Conservation (phyloP, 2,888 invertebrate species). For the Catocala nupta region DNA sequence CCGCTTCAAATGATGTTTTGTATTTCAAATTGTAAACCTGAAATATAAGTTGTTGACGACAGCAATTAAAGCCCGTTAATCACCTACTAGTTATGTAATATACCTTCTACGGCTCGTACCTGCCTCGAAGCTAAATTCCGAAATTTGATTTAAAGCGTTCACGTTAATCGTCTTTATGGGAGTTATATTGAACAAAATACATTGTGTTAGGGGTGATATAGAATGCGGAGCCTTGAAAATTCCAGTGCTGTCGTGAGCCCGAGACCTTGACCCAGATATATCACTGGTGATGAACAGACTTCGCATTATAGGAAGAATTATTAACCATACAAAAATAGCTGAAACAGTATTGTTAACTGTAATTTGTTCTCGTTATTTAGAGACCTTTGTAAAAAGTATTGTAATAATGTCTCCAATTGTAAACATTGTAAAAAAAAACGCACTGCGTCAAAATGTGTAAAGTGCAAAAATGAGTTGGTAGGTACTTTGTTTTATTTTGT, state of each 20-base stretch:
- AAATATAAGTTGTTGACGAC: neutral
- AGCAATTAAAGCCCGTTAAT: constrained; percentile 29
- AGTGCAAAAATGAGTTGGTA: neutral
- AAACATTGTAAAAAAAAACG: neutral
- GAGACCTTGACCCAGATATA: constrained; percentile 59
- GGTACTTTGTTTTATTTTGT: constrained; percentile 30
- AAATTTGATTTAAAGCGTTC: constrained; percentile 16
- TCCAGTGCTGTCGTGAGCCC: constrained; percentile 40
- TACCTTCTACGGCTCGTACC: neutral
- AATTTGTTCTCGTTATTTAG: too few species aligned
- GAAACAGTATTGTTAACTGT: too few species aligned
- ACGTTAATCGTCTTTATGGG: constrained; percentile 11
- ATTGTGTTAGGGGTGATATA: constrained; percentile 43
- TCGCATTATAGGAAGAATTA: constrained; percentile 10
- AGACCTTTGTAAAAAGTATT: too few species aligned
- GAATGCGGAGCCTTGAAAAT: constrained; percentile 51
- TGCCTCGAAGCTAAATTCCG: constrained; percentile 20
- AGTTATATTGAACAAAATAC: constrained; percentile 30
- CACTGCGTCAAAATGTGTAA: constrained; percentile 10
- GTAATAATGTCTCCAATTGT: too few species aligned
- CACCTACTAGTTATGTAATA: too few species aligned
- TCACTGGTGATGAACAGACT: constrained; percentile 38
- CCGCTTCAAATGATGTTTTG: too few species aligned
- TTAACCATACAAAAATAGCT: too few species aligned
- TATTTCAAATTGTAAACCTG: too few species aligned